Evolutionary conservation across 2,113 vertebrate species (phyloP), one percentile per base, ranked within the genome.

Genomic region (Anser cygnoides): DNA sequence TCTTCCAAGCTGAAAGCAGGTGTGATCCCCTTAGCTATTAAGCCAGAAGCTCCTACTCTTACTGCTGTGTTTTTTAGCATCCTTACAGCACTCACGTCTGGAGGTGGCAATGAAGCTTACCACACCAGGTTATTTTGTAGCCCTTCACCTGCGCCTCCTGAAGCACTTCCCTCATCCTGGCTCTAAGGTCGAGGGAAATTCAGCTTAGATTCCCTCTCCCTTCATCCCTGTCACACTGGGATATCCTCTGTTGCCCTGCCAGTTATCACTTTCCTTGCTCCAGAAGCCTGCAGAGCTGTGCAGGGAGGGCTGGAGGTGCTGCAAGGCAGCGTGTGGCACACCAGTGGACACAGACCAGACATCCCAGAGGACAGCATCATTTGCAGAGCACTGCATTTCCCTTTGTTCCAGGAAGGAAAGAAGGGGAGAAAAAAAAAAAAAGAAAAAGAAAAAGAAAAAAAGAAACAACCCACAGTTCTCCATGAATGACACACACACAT

Each of bases 351-450:
- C 19, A 75, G 67, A 80, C 14, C 35, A 33, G 54, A 8, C 31
- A 26, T 37, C 13, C 31, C 0, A 3, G 37, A 16, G 23, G 5
- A 37, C 0, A 1, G 46, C 28, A 15, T 54, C 13, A 6, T n/a
- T 49, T 2, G 0, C 73, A 76, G 50, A 55, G 29, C 1, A 0
- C 15, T 50, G n/a, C 0, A 58, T 65, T 93, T 92, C 20, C 16
- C 41, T 75, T 78, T 49, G 2, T 68, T 72, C 49, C 13, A 75
- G 18, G 43, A 16, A 81, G 33, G 17, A 81, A 50, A 31, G 23
- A 49, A 18, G 35, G 11, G 8, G 4, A 7, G 13, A 72, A 41
- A 65, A 16, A 58, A 20, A 23, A 43, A 33, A 41, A 17, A 25
- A n/a, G 9, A 46, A 20, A 4, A 20, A 39, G 39, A 9, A 19